These are phyloP conservation scores for Nomada hirtipes DNA, from an alignment of 2,888 invertebrate species.

Conservation along the genomic window DNA sequence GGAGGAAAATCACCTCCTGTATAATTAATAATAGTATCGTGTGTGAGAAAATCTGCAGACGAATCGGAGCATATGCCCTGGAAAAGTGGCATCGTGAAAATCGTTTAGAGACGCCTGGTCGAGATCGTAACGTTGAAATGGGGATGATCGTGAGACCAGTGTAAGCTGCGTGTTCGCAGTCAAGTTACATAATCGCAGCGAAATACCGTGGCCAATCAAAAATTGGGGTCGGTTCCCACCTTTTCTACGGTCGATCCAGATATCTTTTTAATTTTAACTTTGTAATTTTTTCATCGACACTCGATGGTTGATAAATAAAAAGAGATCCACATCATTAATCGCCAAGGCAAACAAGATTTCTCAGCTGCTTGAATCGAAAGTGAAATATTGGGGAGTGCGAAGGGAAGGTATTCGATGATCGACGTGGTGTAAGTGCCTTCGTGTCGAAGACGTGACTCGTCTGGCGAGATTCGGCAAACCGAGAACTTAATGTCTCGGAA, in stretches of 20 bases:
- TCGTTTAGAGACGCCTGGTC: conserved; percentile 75
- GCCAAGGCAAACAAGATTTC: neutral
- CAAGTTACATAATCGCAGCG: conserved; percentile 78
- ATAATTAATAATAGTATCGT: neutral
- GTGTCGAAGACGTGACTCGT: conserved; percentile 67
- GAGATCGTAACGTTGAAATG: conserved; percentile 56
- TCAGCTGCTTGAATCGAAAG: neutral
- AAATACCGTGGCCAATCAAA: conserved; percentile 79
- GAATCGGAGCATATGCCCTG: conserved; percentile 65
- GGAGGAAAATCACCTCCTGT: neutral
- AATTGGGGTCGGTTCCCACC: conserved; percentile 69
- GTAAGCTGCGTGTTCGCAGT: conserved; percentile 82
- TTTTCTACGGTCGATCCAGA: neutral
- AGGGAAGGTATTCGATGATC: conserved; percentile 50
- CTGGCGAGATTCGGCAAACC: conserved; percentile 68
- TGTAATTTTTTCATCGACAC: no score
- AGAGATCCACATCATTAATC: neutral
- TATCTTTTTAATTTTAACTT: neutral
- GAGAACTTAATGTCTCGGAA: conserved; percentile 83
- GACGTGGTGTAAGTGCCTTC: conserved; percentile 27
- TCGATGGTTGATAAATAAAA: no score
- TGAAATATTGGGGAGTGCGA: neutral
- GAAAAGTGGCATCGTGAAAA: conserved; percentile 61
- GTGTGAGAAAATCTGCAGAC: conserved; percentile 39
- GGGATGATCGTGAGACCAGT: conserved; percentile 82